Percentiles rank a stretch among this genome's conserved stretches.
These are phyloP conservation scores for Brachynemurus nebulosus DNA, from an alignment of 2,888 invertebrate genomes.

Conservation along the genomic window DNA sequence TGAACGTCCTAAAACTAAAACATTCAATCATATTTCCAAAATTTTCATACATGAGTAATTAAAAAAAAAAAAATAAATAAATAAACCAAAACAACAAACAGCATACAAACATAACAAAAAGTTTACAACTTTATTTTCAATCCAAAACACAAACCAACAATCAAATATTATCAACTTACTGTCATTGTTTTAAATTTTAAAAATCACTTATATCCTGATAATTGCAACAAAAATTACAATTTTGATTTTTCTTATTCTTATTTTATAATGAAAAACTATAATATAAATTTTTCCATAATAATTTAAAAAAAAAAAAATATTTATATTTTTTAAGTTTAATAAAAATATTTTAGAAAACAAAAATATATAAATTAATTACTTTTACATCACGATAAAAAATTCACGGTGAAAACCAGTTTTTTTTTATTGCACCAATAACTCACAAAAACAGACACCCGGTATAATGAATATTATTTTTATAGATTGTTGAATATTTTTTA, in stretches of 20 bases:
- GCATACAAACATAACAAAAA: no score
- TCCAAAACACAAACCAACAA: not conserved
- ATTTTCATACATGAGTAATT: no score
- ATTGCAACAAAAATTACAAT: no score
- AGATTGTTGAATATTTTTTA: not conserved
- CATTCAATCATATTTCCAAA: no score
- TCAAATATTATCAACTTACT: not conserved
- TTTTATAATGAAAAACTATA: no score
- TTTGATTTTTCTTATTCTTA: no score
- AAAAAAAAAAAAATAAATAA: no score
- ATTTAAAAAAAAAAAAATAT: not conserved
- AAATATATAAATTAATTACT: not conserved
- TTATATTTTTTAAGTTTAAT: not conserved
- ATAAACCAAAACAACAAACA: no score
- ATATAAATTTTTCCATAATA: not conserved
- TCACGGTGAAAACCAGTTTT: not conserved
- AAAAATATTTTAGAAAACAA: not conserved
- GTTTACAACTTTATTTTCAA: no score
- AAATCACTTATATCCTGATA: not conserved
- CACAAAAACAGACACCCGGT: no score
- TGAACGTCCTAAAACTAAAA: no score
- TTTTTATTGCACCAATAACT: no score
- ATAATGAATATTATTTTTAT: slow-evolving; percentile 1
- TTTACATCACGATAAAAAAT: not conserved
- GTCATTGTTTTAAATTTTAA: not conserved